Conservation (phyloP, 2,888 invertebrate genomes). For the Hyposoter didymator region DNA sequence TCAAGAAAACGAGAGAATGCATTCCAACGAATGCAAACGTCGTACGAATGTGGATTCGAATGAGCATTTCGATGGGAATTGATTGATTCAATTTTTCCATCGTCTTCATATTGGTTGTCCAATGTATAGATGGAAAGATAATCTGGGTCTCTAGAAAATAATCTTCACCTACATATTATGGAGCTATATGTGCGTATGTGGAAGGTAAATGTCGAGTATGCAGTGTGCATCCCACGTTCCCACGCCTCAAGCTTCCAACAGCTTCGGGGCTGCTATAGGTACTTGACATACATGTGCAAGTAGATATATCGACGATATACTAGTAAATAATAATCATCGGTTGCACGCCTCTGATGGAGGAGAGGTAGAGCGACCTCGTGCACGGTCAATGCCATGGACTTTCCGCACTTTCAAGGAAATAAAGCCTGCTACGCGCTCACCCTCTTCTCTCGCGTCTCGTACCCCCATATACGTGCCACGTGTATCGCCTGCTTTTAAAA, state of each 20-base stretch:
- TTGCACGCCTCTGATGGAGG: conserved; percentile 17
- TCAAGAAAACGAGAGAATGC: no score
- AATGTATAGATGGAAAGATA: background rate
- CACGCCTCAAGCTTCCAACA: conserved; percentile 52
- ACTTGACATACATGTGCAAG: conserved; percentile 59
- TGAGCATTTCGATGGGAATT: background rate
- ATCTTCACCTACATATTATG: conserved; percentile 27
- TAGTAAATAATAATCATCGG: conserved; percentile 63
- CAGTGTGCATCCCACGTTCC: conserved; percentile 48
- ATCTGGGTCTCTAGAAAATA: conserved; percentile 19
- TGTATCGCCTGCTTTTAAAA: conserved; percentile 59
- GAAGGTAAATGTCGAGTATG: conserved; percentile 50
- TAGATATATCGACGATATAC: conserved; percentile 59
- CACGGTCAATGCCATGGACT: conserved; percentile 69
- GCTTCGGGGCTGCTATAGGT: conserved; percentile 49
- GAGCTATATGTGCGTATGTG: conserved; percentile 14
- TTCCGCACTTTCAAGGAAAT: conserved; percentile 60
- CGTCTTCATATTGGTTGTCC: background rate
- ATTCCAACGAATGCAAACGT: no score
- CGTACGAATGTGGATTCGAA: background rate
- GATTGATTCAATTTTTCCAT: background rate
- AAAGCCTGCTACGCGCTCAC: conserved; percentile 26
- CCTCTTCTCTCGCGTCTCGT: conserved; percentile 15
- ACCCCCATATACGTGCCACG: conserved; percentile 40
- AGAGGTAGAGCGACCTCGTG: conserved; percentile 59